Base-by-base conservation (phyloP, 2,797 vertebrate genomes). In the Silurus aristotelis region DNA sequence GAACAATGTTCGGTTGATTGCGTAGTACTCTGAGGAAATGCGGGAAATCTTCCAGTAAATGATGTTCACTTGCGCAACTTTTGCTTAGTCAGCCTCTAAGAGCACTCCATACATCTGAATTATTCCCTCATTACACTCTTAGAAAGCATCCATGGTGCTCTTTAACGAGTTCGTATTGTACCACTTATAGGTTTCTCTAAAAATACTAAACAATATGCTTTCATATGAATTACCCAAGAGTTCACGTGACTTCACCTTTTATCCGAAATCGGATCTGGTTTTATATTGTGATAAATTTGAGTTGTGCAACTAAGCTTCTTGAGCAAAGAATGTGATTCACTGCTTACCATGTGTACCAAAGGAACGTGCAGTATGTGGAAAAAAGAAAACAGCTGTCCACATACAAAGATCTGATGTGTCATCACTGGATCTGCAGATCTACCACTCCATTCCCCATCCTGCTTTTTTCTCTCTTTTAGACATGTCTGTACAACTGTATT, bases 351-450 rank as follows among this genome's bases (percentile, higher is more conserved):
- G 15, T 68, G 85, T 64, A 14, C 19, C 72, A 82, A 82, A 83
- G 70, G 84, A 83, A 38, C 13, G 25, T 60, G 48, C 31, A 60
- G 22, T 52, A 27, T 84, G 55, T 72, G 67, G 19, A 68, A 27
- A 72, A 19, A 3, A 31, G 19, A 43, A 83, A 75, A 75, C 77
- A 87, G 80, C 85, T 85, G 87, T 84, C 80, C 61, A 55, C 48
- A 70, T 80, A 86, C 80, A 84, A 78, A 81, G 77, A 79, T 82
- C 72, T 84, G 79, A 79, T 83, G 73, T 80, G 84, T 89, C 88
- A 88, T 83, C 70, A 38, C 66, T 85, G 27, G 66, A 25, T 86
- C 38, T 79, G 19, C 20, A 38, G 61, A 55, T 48, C 82, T 83
- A 6, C 20, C 64, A 75, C 75, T 7, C 56, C 27, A 15, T 19